Evolutionary conservation across 2,888 invertebrate genomes (phyloP), one percentile per base, ranked within the genome.

Genomic region (Pseudococcus longispinus): DNA sequence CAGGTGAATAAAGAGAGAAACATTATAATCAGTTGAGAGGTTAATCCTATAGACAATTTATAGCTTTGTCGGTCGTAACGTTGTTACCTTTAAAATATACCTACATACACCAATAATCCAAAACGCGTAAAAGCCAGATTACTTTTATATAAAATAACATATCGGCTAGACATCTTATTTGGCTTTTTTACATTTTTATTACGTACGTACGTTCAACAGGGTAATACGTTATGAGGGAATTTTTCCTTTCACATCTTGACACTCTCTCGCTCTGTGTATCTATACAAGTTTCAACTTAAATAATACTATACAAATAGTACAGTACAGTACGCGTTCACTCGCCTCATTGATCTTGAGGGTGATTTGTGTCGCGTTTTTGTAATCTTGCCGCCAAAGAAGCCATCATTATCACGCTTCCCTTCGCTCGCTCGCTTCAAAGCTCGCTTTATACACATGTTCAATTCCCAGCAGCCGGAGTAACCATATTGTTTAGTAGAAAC

Each of bases 31-130:
- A 42, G 77, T 80, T 20, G 77, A 80, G 37, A 42, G 42, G 77
- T 80, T 80, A 80, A 80, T 80, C 42, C 77, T 37, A 80, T 80
- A 80, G 77, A 42, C 32, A 80, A 80, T 80, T 80, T 80, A 80
- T 80, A 42, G 77, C 77, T 80, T 42, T 80, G 77, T 80, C 77
- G 77, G 42, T 11, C 29, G 70, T 70, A 29, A 18, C 70, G 70
- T 70, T 70, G 70, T 70, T 70, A 70, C 70, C 70, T 60, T 60
- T 60, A 60, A 60, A 60, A 60, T 60, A 60, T 60, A 60, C 60
- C 60, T 60, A 60, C 60, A 29, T 70, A 29, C 18, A 70, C 20
- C 18, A 70, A 70, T 70, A 70, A 70, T 70, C 70, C 70, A 70
- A 70, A 70, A 70, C 70, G 60, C 60, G 70, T 70, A 70, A 70